phyloP scores from a whole-genome alignment of 2,888 invertebrate species.

The Busseola fusca region DNA sequence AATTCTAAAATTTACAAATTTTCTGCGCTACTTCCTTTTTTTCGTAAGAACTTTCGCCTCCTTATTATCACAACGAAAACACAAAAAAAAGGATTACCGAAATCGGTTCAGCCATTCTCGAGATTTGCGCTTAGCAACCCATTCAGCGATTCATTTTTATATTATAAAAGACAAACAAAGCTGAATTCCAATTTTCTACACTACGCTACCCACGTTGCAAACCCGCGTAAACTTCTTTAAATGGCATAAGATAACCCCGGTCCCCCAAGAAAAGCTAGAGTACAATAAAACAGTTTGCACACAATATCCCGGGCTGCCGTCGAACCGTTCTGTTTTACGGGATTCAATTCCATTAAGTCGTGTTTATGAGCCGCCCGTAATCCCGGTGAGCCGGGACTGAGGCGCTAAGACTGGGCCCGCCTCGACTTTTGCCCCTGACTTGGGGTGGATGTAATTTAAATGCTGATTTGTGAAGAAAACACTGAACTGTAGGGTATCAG shows the following conservation, averaged over 20 bases:
- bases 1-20: no score
- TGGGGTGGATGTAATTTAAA: slow-evolving; percentile 58
- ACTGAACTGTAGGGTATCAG: not conserved
- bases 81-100: no score
- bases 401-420: slow-evolving; percentile 50
- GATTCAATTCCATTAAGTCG: slow-evolving; percentile 79
- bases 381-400: slow-evolving; percentile 60
- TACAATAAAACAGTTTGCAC: slow-evolving; percentile 59
- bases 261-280: slow-evolving; percentile 3
- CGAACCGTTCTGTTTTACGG: slow-evolving; percentile 77
- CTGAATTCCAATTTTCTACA: not conserved
- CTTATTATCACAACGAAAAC: no score
- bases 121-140: no score
- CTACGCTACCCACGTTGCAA: not conserved
- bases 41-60: no score
- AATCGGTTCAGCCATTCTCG: no score
- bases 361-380: slow-evolving; percentile 75
- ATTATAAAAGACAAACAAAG: not conserved
- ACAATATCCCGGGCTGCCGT: slow-evolving; percentile 58
- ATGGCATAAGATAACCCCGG: not conserved
- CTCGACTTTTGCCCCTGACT: slow-evolving; percentile 52
- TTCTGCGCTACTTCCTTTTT: no score
- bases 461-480: slow-evolving; percentile 39
- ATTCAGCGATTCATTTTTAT: no score
- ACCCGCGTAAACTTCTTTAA: not conserved